These are phyloP conservation scores for Chauna torquata DNA, from an alignment of 2,113 vertebrate genomes.

Conservation along the genomic window DNA sequence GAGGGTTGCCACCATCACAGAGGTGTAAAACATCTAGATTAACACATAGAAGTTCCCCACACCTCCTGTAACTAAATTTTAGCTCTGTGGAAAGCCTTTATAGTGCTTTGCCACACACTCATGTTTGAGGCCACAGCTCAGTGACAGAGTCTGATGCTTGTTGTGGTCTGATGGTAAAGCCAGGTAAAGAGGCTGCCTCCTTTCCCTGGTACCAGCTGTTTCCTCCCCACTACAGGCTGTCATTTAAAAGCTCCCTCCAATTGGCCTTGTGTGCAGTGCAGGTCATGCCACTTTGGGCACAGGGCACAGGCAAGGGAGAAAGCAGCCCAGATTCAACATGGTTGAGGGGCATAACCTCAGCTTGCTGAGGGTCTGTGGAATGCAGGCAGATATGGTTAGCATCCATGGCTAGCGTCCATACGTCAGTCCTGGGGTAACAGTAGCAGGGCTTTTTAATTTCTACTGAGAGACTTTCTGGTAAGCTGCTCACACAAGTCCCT, in stretches of 20 bases:
- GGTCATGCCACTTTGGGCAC: neutral
- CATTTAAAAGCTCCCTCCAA: neutral
- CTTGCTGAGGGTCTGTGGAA: neutral
- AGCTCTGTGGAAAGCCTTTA: neutral
- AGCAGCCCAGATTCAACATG: neutral
- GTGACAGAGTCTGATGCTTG: fast-evolving
- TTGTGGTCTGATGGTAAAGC: neutral
- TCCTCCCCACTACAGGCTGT: neutral
- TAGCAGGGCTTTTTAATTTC: neutral
- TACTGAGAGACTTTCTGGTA: neutral
- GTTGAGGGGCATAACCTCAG: neutral
- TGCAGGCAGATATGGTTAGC: neutral
- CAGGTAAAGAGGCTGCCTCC: neutral
- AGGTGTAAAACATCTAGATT: neutral
- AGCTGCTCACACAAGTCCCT: neutral
- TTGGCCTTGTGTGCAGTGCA: neutral
- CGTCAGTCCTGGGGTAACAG: neutral
- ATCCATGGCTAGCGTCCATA: neutral
- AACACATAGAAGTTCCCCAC: neutral
- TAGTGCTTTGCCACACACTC: neutral
- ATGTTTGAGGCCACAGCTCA: neutral
- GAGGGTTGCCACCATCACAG: neutral
- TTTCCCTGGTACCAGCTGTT: neutral
- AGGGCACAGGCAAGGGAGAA: neutral
- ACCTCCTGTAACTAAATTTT: neutral